These are phyloP conservation scores for Lasiurus borealis DNA, from an alignment of 2,113 vertebrate species.

Conservation along the genomic window DNA sequence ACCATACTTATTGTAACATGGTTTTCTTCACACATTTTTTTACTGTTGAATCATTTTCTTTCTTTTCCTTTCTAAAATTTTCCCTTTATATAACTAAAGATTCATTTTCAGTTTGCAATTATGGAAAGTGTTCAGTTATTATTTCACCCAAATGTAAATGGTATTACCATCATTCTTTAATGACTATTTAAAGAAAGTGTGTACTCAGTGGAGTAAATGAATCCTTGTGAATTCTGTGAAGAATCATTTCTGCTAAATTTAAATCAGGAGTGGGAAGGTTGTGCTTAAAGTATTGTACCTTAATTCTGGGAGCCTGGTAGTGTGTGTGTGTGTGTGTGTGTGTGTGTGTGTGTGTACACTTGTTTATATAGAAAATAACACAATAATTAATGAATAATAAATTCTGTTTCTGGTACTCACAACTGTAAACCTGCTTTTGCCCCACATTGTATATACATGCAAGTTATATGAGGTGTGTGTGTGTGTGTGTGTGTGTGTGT, in stretches of 20 bases:
- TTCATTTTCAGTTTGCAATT: neutral
- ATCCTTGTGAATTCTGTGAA: neutral
- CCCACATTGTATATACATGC: neutral
- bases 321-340: too few relatives aligned
- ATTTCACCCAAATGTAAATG: neutral
- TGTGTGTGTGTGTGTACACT: too few relatives aligned
- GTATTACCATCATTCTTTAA: neutral
- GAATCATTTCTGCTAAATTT: constrained; percentile 49
- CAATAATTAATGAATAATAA: too few relatives aligned
- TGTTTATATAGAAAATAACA: too few relatives aligned
- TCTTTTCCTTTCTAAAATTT: neutral
- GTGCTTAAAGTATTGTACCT: constrained; percentile 10
- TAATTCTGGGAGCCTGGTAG: neutral
- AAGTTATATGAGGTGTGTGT: neutral
- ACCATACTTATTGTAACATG: neutral
- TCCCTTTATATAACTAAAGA: constrained; percentile 7
- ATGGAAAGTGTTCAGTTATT: constrained; percentile 7
- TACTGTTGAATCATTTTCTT: neutral
- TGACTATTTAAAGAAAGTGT: neutral
- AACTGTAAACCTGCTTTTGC: neutral
- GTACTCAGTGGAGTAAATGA: neutral
- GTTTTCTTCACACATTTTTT: neutral
- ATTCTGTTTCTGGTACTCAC: neutral
- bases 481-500: neutral
- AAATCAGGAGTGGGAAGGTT: neutral